phyloP scores from a whole-genome alignment of 2,113 vertebrate species.

The Columbina picui region DNA sequence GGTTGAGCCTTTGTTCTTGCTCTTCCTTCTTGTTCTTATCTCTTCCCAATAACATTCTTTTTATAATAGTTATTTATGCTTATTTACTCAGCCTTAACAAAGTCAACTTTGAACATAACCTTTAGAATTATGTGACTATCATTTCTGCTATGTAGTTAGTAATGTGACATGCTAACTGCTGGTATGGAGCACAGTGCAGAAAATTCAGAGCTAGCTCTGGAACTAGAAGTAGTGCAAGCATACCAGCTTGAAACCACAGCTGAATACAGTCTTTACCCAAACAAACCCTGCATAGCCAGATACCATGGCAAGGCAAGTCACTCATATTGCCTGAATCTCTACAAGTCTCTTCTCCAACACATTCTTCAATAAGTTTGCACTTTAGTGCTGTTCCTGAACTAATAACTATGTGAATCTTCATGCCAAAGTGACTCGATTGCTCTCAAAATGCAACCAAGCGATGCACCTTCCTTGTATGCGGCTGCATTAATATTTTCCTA shows the following conservation, averaged over 20 bases:
- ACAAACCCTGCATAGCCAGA: neutral
- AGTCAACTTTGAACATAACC: neutral
- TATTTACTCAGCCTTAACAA: neutral
- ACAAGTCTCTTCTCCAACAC: neutral
- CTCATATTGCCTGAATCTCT: rapidly evolving
- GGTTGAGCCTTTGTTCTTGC: neutral
- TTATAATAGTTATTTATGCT: neutral
- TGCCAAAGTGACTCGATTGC: neutral
- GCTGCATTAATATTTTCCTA: neutral
- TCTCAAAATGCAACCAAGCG: rapidly evolving
- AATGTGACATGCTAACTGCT: rapidly evolving
- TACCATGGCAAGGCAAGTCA: neutral
- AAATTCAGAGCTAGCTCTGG: neutral
- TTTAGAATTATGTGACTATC: neutral
- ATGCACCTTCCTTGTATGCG: neutral
- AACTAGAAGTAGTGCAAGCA: neutral
- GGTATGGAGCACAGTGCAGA: neutral
- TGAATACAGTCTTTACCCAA: neutral
- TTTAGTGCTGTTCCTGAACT: neutral
- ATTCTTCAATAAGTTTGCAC: neutral
- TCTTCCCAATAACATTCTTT: neutral
- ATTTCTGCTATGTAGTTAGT: neutral
- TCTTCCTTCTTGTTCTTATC: neutral
- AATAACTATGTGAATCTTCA: neutral
- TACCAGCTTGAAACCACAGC: neutral